Conservation (phyloP, 2,113 vertebrate genomes). For the Macquaria ambigua region DNA sequence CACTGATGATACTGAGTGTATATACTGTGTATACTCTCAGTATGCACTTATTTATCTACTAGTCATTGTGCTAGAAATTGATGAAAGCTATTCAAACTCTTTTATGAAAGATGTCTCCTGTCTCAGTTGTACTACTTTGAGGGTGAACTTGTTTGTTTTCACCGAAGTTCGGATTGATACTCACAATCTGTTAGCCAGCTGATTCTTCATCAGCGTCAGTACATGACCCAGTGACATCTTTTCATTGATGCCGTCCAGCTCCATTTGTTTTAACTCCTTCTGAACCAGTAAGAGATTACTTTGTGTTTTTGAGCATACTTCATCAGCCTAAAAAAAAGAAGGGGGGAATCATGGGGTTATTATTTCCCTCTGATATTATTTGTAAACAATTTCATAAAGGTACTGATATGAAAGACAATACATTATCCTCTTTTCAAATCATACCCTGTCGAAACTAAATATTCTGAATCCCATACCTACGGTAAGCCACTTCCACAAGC, state of each 20-base stretch:
- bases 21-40: not conserved
- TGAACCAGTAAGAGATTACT: conserved; percentile 58
- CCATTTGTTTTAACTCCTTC: conserved; percentile 51
- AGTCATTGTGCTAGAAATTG: not conserved
- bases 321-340: conserved; percentile 67
- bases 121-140: not conserved
- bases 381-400: not conserved
- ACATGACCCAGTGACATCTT: conserved; percentile 36
- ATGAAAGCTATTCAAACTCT: not conserved
- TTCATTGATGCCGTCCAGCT: conserved; percentile 63
- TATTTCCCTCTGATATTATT: not conserved
- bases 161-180: conserved; percentile 39
- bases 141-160: not conserved
- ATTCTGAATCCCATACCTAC: not conserved
- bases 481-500: not conserved
- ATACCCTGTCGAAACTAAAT: not conserved
- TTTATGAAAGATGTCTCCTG: not conserved
- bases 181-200: conserved; percentile 75
- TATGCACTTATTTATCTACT: not conserved
- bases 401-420: conserved; percentile 2
- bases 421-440: not conserved
- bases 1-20: not conserved
- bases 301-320: conserved; percentile 36
- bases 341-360: not conserved
- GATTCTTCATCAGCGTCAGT: conserved; percentile 38